Evolutionary conservation across 1,140 invertebrate genomes (phyloP), one percentile per base, ranked within the genome.

Genomic region (Temnothorax longispinosus): DNA sequence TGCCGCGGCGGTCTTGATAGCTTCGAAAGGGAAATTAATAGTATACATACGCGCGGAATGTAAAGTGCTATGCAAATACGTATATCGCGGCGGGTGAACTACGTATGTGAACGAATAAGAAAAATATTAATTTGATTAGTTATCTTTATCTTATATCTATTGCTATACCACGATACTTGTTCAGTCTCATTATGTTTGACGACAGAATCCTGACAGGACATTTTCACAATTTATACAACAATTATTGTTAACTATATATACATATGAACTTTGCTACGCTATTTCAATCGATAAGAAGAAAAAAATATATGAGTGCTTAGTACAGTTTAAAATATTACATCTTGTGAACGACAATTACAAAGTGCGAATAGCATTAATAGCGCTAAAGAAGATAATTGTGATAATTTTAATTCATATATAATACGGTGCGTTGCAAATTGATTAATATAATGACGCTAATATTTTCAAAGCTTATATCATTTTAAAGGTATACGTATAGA

Each of bases 171-270:
- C 21, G 27, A 69, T 86, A 81, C n/a, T 86, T n/a, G n/a, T 41
- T 44, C n/a, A 64, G 64, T 41, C 6, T 52, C 13, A 69, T 71
- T 71, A 56, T 47, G 2, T 7, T 21, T 18, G 50, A 64, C 41
- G 32, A 50, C 38, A n/a, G 6, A 27, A 67, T 18, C 21, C 18
- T 44, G 27, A 58, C 21, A 11, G 15, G 11, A 67, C 18, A 80
- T 81, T 56, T 69, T 52, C 52, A 69, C 47, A 81, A 62, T 60
- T 71, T 44, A 44, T 60, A 81, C 27, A 81, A 69, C 21, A 41
- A 69, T 0, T 18, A 21, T 21, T 50, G 6, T 58, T 54, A 54
- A 27, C 2, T 2, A 6, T 62, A 38, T 2, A 21, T 21, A 21
- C 21, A 6, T 62, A 38, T 11, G 4, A 85, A 44, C 11, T 38